Conservation (phyloP, 2,113 vertebrate genomes). For the Tenrec ecaudatus region DNA sequence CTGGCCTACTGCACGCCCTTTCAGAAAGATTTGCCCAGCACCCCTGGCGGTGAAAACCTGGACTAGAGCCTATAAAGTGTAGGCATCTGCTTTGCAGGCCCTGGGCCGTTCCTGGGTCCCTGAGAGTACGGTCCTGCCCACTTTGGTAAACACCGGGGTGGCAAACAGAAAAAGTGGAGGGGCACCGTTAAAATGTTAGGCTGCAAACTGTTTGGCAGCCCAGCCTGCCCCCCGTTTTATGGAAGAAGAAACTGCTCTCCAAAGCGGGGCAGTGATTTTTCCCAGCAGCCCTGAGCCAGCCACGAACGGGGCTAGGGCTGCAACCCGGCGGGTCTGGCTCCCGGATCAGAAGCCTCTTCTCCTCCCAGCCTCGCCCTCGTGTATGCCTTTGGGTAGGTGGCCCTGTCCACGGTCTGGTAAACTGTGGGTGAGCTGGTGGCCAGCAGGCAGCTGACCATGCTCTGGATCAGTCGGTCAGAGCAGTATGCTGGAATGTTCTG, state of each 20-base stretch:
- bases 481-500: background rate
- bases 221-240: background rate
- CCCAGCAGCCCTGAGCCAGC: too few species aligned
- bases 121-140: too few species aligned
- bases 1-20: too few species aligned
- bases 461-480: background rate
- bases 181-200: background rate
- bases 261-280: background rate
- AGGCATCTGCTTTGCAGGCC: too few species aligned
- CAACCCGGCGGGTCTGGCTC: background rate
- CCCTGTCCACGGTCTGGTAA: background rate
- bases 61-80: too few species aligned
- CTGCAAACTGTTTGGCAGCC: background rate
- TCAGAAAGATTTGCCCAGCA: too few species aligned
- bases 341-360: background rate
- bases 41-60: too few species aligned
- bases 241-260: background rate
- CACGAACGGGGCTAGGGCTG: background rate
- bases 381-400: background rate
- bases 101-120: too few species aligned
- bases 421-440: background rate
- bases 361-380: background rate
- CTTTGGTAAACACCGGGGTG: too few species aligned
- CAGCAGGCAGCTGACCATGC: background rate
- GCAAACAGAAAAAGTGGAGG: background rate